Evolutionary conservation across 2,888 invertebrate genomes (phyloP).

Genomic region (Pheosia gnoma): DNA sequence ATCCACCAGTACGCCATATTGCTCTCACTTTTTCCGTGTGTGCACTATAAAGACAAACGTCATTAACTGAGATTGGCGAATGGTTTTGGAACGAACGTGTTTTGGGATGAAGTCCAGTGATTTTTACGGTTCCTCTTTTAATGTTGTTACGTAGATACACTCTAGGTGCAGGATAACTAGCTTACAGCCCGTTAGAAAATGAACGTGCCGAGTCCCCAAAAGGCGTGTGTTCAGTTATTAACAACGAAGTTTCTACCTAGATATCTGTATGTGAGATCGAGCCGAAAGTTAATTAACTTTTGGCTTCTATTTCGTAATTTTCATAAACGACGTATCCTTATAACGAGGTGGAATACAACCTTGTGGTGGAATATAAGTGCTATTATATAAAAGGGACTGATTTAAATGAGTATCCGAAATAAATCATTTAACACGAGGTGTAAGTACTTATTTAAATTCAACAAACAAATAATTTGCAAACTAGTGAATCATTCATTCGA

Average conservation of each 20-base stretch:
- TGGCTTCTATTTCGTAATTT: too few species aligned
- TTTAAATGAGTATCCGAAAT: too few species aligned
- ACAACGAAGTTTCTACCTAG: too few species aligned
- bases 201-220: constrained; percentile 6
- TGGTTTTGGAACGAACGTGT: constrained; percentile 8
- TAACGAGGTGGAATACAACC: too few species aligned
- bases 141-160: constrained; percentile 18
- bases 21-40: constrained; percentile 20
- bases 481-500: constrained; percentile 43
- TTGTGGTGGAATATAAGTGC: too few species aligned
- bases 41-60: constrained; percentile 22
- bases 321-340: too few species aligned
- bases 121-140: constrained; percentile 51
- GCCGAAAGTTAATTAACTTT: too few species aligned
- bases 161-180: constrained; percentile 22
- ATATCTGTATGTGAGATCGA: too few species aligned
- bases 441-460: too few species aligned
- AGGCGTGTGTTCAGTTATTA: background rate
- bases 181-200: constrained; percentile 26
- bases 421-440: too few species aligned
- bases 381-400: too few species aligned
- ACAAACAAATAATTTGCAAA: constrained; percentile 35
- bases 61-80: constrained; percentile 5
- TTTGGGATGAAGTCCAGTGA: constrained; percentile 20
- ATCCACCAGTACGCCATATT: constrained; percentile 63